phyloP scores from a whole-genome alignment of 2,113 vertebrate species.

The Sebastes schlegelii region DNA sequence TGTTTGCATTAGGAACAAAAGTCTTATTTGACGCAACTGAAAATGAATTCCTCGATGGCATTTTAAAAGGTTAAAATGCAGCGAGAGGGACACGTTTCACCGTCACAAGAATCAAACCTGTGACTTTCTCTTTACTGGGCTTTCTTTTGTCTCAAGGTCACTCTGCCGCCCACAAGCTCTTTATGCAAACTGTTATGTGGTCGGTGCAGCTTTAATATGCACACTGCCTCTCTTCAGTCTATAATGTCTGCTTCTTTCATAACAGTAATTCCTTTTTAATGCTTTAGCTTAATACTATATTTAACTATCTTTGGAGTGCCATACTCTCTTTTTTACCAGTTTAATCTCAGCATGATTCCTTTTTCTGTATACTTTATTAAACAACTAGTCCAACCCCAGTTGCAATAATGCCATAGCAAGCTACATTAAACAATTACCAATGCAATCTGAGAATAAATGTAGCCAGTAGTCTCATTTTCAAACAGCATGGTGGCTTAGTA shows the following conservation, averaged over 20 bases:
- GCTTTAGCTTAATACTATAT: background rate
- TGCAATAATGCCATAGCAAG: background rate
- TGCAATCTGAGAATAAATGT: background rate
- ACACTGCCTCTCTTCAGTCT: background rate
- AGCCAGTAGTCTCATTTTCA: background rate
- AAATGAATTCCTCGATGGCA: background rate
- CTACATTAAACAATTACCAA: background rate
- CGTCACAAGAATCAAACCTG: conserved; percentile 13
- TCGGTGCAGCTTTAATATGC: conserved; percentile 13
- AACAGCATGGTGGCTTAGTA: background rate
- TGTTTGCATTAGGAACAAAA: background rate
- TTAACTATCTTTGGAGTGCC: background rate
- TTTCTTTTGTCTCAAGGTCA: conserved; percentile 70
- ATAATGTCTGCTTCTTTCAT: background rate
- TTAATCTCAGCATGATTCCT: background rate
- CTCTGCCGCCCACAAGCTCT: conserved; percentile 36
- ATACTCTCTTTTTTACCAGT: background rate
- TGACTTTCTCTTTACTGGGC: background rate
- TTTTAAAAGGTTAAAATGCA: conserved; percentile 12
- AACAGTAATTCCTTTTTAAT: background rate
- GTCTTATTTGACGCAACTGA: background rate
- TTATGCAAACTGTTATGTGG: conserved; percentile 15
- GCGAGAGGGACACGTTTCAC: background rate
- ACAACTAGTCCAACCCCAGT: background rate
- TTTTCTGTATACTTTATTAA: background rate